Conservation (phyloP, 2,797 vertebrate genomes). For the Brachyalestes nurse region DNA sequence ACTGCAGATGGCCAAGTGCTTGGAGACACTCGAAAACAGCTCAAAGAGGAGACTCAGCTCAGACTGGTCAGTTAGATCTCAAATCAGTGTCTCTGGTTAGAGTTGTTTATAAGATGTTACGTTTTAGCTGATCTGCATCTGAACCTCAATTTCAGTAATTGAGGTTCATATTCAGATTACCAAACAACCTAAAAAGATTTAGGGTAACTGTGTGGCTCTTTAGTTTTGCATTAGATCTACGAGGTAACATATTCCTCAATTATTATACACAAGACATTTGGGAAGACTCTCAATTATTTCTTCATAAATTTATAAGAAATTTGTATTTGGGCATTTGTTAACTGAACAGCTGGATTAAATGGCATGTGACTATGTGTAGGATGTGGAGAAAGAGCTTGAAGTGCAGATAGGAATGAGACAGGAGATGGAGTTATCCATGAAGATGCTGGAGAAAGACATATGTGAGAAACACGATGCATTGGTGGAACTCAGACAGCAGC, state of each 20-base stretch:
- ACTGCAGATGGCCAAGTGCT: constrained; percentile 85
- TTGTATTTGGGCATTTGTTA: neutral
- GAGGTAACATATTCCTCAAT: too few relatives aligned
- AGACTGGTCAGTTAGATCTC: constrained; percentile 82
- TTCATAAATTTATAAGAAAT: neutral
- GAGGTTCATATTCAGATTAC: neutral
- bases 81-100: neutral
- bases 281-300: neutral
- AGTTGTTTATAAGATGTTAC: too few relatives aligned
- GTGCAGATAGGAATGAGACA: constrained; percentile 97
- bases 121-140: neutral
- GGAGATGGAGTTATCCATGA: constrained; percentile 99
- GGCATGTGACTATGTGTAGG: constrained; percentile 73
- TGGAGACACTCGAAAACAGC: constrained; percentile 91
- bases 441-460: constrained; percentile 98
- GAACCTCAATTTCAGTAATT: neutral
- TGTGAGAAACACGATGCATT: constrained; percentile 97
- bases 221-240: too few relatives aligned
- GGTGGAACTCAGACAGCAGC: constrained; percentile 92
- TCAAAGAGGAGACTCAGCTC: constrained; percentile 96
- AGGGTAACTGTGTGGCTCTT: neutral
- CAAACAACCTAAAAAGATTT: neutral
- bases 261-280: too few relatives aligned
- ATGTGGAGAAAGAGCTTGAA: constrained; percentile 96
- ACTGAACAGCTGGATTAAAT: neutral